A percentile compares a stretch with the other conserved stretches of the same genome.
Conservation (phyloP, 2,797 vertebrate species). For the Clarias laeviceps region DNA sequence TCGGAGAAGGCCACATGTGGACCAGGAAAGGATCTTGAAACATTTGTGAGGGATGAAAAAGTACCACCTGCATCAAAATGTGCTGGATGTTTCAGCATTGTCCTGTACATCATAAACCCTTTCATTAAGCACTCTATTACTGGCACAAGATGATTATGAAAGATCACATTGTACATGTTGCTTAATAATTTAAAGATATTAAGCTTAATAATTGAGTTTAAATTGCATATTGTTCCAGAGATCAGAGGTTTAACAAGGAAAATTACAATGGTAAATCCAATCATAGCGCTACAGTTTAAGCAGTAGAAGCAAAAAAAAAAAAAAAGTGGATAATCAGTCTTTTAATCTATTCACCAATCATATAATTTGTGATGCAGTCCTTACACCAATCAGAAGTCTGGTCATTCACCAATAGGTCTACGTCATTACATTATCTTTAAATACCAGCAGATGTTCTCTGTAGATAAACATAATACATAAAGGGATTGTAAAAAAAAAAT, state of each 20-base stretch:
- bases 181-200: not conserved
- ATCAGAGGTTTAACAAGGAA: not conserved
- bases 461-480: not conserved
- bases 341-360: not conserved
- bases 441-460: not conserved
- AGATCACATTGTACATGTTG: not conserved
- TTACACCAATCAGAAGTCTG: not conserved
- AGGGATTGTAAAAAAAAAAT: too few species aligned
- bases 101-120: not conserved
- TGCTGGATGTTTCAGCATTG: not conserved
- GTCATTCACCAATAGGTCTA: not conserved
- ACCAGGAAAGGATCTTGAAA: not conserved
- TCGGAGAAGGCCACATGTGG: slow-evolving; percentile 5
- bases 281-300: not conserved
- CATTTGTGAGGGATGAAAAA: not conserved
- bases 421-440: not conserved
- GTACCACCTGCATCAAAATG: not conserved
- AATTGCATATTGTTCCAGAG: not conserved
- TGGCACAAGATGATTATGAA: not conserved
- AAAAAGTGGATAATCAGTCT: not conserved
- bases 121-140: not conserved
- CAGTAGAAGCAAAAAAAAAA: not conserved
- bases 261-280: not conserved
- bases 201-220: not conserved
- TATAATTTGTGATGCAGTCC: not conserved